phyloP scores from a whole-genome alignment of 2,888 invertebrate species.

The Zygaena filipendulae region DNA sequence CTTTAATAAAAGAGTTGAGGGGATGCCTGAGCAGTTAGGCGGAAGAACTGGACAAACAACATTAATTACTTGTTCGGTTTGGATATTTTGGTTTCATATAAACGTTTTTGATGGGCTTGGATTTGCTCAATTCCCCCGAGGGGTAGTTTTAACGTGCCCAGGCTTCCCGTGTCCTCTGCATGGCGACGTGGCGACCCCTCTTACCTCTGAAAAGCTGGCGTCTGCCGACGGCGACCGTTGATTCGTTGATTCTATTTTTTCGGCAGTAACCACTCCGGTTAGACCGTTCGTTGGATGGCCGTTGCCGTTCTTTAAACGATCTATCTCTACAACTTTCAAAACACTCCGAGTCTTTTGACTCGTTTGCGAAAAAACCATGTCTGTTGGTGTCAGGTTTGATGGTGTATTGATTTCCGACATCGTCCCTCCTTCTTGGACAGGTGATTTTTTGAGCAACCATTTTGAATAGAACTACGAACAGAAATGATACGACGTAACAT shows the following conservation, averaged over 20 bases:
- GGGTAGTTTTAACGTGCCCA: too few relatives aligned
- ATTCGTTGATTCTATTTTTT: slow-evolving; percentile 29
- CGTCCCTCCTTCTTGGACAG: slow-evolving; percentile 64
- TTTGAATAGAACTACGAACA: slow-evolving; percentile 69
- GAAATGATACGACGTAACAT: slow-evolving; percentile 67
- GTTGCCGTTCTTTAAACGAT: slow-evolving; percentile 61
- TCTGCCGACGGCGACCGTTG: slow-evolving; percentile 27
- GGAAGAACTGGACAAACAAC: too few relatives aligned
- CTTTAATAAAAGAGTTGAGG: too few relatives aligned
- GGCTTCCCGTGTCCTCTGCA: too few relatives aligned
- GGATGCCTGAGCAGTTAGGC: too few relatives aligned
- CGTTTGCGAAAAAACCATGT: slow-evolving; percentile 67
- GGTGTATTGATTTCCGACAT: slow-evolving; percentile 56
- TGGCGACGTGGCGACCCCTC: too few relatives aligned
- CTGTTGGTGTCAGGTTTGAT: slow-evolving; percentile 55
- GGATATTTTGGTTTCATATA: too few relatives aligned
- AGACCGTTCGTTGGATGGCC: slow-evolving; percentile 43
- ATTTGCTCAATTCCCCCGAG: too few relatives aligned
- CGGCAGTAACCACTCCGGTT: slow-evolving; percentile 48
- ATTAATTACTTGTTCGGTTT: too few relatives aligned
- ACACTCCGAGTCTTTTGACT: slow-evolving; percentile 57
- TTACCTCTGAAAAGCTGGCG: slow-evolving; percentile 59
- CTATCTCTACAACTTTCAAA: slow-evolving; percentile 65
- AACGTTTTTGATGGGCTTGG: too few relatives aligned
- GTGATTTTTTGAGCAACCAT: slow-evolving; percentile 66